These are phyloP conservation scores for Enteromius unitaeniatus DNA, from an alignment of 2,797 vertebrate genomes.

Conservation along the genomic window DNA sequence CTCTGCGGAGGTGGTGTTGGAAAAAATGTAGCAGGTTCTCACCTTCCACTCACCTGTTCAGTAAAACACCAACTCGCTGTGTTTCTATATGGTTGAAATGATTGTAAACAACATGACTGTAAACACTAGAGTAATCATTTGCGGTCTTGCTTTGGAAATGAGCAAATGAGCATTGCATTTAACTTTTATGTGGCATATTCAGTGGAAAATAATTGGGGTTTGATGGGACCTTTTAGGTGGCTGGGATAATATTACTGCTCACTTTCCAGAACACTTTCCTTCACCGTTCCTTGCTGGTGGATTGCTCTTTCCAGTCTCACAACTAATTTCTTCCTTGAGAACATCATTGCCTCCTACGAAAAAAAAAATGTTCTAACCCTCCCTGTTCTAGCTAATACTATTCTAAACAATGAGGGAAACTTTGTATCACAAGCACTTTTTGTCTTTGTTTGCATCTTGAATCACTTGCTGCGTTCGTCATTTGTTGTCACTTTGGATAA, in stretches of 20 bases:
- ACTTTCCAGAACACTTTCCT: background rate
- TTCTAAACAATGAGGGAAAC: background rate
- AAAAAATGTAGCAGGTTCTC: constrained; percentile 31
- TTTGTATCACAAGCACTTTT: background rate
- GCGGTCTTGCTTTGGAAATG: background rate
- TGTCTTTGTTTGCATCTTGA: background rate
- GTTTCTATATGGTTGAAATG: constrained; percentile 4
- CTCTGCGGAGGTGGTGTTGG: constrained; percentile 35
- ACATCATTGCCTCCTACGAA: background rate
- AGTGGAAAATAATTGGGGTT: background rate
- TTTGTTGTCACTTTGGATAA: background rate
- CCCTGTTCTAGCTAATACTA: background rate
- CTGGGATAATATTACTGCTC: background rate
- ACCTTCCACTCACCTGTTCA: constrained; percentile 30
- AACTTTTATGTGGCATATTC: background rate
- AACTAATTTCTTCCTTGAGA: background rate
- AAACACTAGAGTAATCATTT: background rate
- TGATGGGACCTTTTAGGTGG: background rate
- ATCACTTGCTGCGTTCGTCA: background rate
- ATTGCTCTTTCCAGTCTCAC: background rate
- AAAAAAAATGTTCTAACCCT: background rate
- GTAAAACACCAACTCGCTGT: background rate
- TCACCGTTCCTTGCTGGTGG: background rate
- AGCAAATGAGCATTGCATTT: background rate
- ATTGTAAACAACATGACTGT: background rate